Base-by-base conservation (phyloP, 2,888 invertebrate species). In the Metellina segmentata region DNA sequence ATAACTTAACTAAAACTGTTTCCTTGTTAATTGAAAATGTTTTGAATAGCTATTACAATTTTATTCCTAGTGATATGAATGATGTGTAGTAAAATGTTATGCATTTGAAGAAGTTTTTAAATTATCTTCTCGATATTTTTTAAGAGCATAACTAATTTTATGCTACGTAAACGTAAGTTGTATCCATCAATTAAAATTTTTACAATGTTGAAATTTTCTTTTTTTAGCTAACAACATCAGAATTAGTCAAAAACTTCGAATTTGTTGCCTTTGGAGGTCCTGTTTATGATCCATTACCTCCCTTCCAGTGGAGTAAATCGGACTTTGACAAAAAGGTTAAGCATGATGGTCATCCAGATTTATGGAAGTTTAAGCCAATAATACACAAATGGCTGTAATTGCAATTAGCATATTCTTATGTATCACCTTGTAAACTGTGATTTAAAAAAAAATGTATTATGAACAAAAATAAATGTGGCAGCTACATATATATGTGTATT, bases 271-370 rank as follows among this genome's bases (percentile, higher is more conserved):
- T 96, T 52, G 94, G 95, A 91, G 96, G 96, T 13, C 96, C 96
- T 8, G 96, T 97, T 0, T 95, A 96, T 95, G 95, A 96, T 87
- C 94, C 95, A 20, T 95, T 96, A 77, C 97, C 97, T 89, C 96
- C 97, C 0, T 98, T 98, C 95, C 96, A 96, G 94, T 98, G 98
- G 98, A 96, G 97, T 83, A 96, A 96, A 82, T 96, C 96, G 93
- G 96, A 96, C 93, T 97, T 97, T 94, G 95, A 95, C 6, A 95
- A 96, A 90, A 94, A 95, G 81, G 94, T 96, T 51, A 96, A 96
- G 0, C 98, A 97, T 94, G 94, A 96, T 92, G 97, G 97, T 5
- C 96, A 97, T 11, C 97, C 98, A 0, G 97, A 97, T 94, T 94
- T 96, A 79, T 98, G 97, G 96, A 95, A 96, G 81, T 98, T 97